Conservation (phyloP, 1,140 invertebrate genomes). For the Hetaerina americana region DNA sequence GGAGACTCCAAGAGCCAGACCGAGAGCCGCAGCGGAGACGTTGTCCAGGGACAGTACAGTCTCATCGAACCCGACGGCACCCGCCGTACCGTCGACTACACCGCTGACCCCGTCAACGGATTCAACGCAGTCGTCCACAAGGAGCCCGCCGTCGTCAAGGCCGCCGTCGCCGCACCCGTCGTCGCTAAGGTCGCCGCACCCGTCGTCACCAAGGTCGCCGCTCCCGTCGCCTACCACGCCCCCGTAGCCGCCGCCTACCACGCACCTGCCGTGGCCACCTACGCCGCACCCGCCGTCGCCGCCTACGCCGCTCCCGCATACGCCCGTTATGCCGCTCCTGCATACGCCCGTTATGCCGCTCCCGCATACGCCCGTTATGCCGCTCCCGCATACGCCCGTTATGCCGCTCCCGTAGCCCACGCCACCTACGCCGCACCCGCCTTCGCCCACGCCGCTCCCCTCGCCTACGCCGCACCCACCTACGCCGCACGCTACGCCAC, state of each 20-base stretch:
- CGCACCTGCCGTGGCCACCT: constrained; percentile 8
- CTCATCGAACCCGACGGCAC: constrained; percentile 31
- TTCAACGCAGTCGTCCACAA: constrained; percentile 33
- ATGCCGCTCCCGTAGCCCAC: background rate
- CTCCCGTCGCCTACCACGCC: background rate
- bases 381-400: background rate
- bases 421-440: constrained; percentile 20
- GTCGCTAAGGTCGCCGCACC: background rate
- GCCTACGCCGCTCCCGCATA: background rate
- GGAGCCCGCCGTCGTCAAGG: constrained; percentile 29
- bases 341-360: constrained; percentile 1
- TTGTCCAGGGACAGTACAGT: constrained; percentile 28
- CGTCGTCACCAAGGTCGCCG: background rate
- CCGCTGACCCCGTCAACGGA: constrained; percentile 27
- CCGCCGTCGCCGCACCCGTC: constrained; percentile 6
- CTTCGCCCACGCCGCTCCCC: background rate
- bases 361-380: constrained; percentile 24
- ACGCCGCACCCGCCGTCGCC: constrained; percentile 20
- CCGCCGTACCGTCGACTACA: constrained; percentile 30
- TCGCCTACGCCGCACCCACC: background rate
- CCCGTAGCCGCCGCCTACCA: background rate
- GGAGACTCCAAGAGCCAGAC: constrained; percentile 29
- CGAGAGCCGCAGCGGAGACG: constrained; percentile 24
- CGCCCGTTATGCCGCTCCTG: background rate
- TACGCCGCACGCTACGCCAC: constrained; percentile 29